phyloP scores from a whole-genome alignment of 2,113 vertebrate genomes.

The Carassius carassius region DNA sequence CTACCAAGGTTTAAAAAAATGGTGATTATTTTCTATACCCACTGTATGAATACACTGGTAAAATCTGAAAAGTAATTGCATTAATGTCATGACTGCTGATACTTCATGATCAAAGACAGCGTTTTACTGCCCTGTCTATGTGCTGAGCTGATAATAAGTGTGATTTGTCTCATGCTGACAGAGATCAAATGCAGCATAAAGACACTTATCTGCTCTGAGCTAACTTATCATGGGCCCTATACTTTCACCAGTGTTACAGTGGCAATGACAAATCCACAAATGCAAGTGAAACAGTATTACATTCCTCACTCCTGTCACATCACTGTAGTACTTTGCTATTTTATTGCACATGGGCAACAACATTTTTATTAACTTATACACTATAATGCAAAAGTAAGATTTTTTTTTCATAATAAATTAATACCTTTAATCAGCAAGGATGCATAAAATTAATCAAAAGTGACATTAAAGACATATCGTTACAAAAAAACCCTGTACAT shows the following conservation, averaged over 20 bases:
- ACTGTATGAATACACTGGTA: neutral
- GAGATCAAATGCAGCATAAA: conserved; percentile 4
- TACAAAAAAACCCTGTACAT: no score
- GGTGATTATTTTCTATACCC: no score
- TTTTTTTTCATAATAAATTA: neutral
- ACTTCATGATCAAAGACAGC: neutral
- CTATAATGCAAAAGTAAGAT: neutral
- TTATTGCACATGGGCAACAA: neutral
- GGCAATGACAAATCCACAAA: neutral
- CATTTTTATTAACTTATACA: neutral
- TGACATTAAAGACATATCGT: no score
- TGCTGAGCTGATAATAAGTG: neutral
- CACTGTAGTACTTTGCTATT: neutral
- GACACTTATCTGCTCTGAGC: neutral
- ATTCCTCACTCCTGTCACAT: neutral
- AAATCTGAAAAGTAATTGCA: neutral
- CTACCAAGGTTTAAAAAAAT: no score
- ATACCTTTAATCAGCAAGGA: neutral
- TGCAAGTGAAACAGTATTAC: neutral
- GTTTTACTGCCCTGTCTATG: neutral
- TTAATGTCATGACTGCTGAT: neutral
- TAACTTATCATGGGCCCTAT: neutral
- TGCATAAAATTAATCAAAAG: neutral
- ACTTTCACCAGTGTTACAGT: neutral
- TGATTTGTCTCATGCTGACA: neutral